These are phyloP conservation scores for Idaea dimidiata DNA, from an alignment of 2,888 invertebrate genomes.

Conservation along the genomic window DNA sequence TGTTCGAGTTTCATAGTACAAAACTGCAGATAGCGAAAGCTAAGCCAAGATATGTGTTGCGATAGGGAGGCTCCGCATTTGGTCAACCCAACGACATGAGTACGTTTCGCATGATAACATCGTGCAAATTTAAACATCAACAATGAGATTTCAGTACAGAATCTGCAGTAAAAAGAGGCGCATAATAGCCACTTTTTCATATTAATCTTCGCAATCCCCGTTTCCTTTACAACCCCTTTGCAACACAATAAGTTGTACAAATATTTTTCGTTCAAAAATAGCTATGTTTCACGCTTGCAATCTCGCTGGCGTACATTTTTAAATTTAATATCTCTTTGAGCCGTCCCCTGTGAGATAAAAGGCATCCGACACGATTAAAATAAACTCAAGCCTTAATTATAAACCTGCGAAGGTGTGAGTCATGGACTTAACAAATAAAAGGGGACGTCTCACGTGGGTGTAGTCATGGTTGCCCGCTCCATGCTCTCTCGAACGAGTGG, in stretches of 20 bases:
- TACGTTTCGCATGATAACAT: not conserved
- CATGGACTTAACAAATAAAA: not conserved
- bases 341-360: constrained; percentile 51
- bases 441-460: no score
- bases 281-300: constrained; percentile 34
- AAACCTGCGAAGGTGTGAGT: not conserved
- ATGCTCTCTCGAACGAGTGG: no score
- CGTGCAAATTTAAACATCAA: constrained; percentile 1
- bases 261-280: constrained; percentile 11
- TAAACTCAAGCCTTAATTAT: not conserved
- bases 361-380: constrained; percentile 23
- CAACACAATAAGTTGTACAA: constrained; percentile 25
- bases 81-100: not conserved
- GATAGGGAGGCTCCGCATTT: not conserved
- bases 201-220: constrained; percentile 21
- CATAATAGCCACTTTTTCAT: constrained; percentile 22
- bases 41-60: not conserved
- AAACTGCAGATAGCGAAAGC: no score
- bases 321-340: constrained; percentile 72
- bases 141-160: constrained; percentile 6
- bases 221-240: constrained; percentile 27
- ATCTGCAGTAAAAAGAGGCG: constrained; percentile 15
- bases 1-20: no score
- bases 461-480: no score
- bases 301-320: constrained; percentile 62